Base-by-base conservation (phyloP, 30 jellyfish, hydroid and myxozoan genomes). In the Aurelia aurita region DNA sequence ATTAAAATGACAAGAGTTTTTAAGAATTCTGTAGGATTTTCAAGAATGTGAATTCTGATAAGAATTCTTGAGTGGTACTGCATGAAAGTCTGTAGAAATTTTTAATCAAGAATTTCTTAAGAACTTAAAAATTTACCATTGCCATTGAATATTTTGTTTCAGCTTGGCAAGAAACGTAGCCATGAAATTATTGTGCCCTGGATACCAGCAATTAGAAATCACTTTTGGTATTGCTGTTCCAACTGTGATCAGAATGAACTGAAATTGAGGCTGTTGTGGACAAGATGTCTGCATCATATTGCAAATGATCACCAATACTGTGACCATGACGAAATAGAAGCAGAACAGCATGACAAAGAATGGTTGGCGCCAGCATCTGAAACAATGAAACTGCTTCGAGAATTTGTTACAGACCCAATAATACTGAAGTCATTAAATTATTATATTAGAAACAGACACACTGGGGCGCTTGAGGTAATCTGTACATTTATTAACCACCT, bases 181-280 rank as follows among this genome's bases (percentile, higher is more conserved):
- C n/a, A n/a, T n/a, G n/a, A n/a, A n/a, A n/a, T n/a, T n/a, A n/a
- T n/a, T n/a, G n/a, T n/a, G n/a, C n/a, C n/a, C n/a, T n/a, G n/a
- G n/a, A n/a, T n/a, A n/a, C n/a, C n/a, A n/a, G n/a, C n/a, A n/a
- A n/a, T n/a, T n/a, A n/a, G n/a, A n/a, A 58, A 58, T 5, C 69
- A 58, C 69, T 58, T 58, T 58, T 58, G 69, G 69, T 58, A 18
- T 58, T 58, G 69, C 69, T 58, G 69, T 31, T 58, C 69, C n/a
- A 58, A 18, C 31, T 58, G 69, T 58, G 69, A 58, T 31, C 31
- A 31, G 23, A 31, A 58, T 58, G 69, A 58, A 58, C 23, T 58
- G 31, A 58, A 58, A 58, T 58, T 58, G 7, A 58, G 69, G 69
- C n/a, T 58, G n/a, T 31, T 58, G 23, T 58, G 69, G 69, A 31